Base-by-base conservation (phyloP, 2,888 invertebrate genomes). In the Serrognathus titanus region DNA sequence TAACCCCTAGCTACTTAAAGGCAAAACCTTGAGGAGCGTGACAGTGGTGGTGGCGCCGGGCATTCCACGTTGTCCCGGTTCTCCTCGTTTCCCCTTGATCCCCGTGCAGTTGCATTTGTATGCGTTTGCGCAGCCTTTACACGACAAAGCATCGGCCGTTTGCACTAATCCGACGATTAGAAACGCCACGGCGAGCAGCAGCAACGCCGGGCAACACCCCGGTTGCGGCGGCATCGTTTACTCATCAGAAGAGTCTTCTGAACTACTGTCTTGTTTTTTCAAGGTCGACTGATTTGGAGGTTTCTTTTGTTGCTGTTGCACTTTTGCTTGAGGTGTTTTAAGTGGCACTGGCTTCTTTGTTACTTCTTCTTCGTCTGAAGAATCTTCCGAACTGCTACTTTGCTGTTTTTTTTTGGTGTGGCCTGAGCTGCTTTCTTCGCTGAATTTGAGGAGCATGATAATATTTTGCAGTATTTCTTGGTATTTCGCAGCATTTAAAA, bases 71-170 rank as follows among this genome's bases (percentile, higher is more conserved):
- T 85, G 79, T 2, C 94, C 94, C 2, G 78, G 71, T 9, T 81
- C 79, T 10, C 94, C 94, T 6, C 77, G 77, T 51, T 84, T 81
- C 39, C 97, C 97, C 77, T 92, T 92, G 53, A 92, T 80, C 16
- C 95, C 97, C 37, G 83, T 84, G 74, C 96, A 96, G 64, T 94
- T 85, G 79, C 96, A 96, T 75, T 84, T 81, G 67, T 87, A 86
- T 59, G 85, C 81, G 64, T 88, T 66, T 36, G 62, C 41, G 62
- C 78, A 77, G 24, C 77, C 77, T 36, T 71, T 85, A 70, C 88
- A 88, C 10, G 46, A 40, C 63, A 54, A 55, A 20, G 66, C 61
- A 46, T 67, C 63, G 40, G 59, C 60, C 41, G 53, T 55, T 53
- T 58, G 57, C 62, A 68, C 66, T 56, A 66, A 63, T 51, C 61